These are phyloP conservation scores for Eulacestoma nigropectus DNA, from an alignment of 2,113 vertebrate species.

Conservation along the genomic window DNA sequence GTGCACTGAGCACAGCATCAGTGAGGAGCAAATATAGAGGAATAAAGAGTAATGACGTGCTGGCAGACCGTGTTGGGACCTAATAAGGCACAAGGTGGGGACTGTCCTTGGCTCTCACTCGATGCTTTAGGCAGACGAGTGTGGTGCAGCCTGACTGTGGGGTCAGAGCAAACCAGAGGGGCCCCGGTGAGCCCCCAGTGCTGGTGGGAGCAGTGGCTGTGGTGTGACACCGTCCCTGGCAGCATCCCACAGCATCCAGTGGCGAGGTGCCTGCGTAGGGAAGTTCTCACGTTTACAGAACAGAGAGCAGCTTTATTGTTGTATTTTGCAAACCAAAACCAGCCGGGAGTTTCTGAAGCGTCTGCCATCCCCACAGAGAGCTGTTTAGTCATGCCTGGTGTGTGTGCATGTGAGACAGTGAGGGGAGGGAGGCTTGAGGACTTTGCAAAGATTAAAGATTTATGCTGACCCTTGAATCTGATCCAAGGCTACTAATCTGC, in stretches of 20 bases:
- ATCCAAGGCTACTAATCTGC: slow-evolving; percentile 63
- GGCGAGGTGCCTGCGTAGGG: not conserved
- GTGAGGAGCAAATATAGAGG: not conserved
- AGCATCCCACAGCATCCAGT: not conserved
- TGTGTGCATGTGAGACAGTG: slow-evolving; percentile 20
- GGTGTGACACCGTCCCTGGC: not conserved
- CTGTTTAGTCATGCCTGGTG: slow-evolving; percentile 51
- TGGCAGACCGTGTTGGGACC: not conserved
- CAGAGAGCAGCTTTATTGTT: slow-evolving; percentile 26
- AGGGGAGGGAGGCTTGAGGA: slow-evolving; percentile 31
- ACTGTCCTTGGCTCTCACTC: not conserved
- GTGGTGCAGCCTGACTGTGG: not conserved
- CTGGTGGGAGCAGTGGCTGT: not conserved
- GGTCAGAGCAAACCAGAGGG: not conserved
- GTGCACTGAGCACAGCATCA: not conserved
- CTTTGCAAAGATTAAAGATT: slow-evolving; percentile 65
- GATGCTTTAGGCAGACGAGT: fast-evolving
- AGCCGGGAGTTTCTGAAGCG: slow-evolving; percentile 53
- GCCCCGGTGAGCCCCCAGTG: fast-evolving
- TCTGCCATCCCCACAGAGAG: slow-evolving; percentile 22
- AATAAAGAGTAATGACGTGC: not conserved
- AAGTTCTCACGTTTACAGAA: slow-evolving; percentile 37
- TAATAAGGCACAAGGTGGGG: not conserved
- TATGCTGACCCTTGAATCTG: slow-evolving; percentile 63
- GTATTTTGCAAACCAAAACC: slow-evolving; percentile 55